A percentile compares a stretch with the other conserved stretches of the same genome.
These are phyloP conservation scores for Andricus quercusramuli DNA, from an alignment of 2,888 invertebrate genomes.

Conservation along the genomic window DNA sequence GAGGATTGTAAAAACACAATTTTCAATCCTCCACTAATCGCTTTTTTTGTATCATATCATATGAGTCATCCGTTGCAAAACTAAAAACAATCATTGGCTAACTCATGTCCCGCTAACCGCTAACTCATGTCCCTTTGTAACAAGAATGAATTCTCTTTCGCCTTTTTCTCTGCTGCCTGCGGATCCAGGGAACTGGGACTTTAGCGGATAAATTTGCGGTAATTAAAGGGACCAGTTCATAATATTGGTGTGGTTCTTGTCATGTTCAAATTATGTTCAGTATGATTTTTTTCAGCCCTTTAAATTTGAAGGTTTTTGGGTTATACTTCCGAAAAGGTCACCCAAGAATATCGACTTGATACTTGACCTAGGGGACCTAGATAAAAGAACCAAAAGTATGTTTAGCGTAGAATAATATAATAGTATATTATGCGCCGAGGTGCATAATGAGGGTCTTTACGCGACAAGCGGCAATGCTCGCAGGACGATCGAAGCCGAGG, in stretches of 20 bases:
- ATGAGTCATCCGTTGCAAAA: conserved; percentile 18
- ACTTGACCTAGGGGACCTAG: too few species aligned
- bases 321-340: not conserved
- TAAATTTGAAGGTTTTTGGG: not conserved
- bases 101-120: not conserved
- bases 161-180: conserved; percentile 66
- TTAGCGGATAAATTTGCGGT: conserved; percentile 76
- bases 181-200: conserved; percentile 70
- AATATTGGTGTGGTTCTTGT: conserved; percentile 36
- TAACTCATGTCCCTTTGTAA: conserved; percentile 36
- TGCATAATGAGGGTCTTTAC: too few species aligned
- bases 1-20: conserved; percentile 8
- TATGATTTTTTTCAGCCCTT: not conserved
- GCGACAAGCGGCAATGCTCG: too few species aligned
- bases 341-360: too few species aligned
- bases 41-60: not conserved
- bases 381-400: too few species aligned
- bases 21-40: conserved; percentile 12
- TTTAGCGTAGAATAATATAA: too few species aligned
- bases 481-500: too few species aligned
- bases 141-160: conserved; percentile 54
- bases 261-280: not conserved
- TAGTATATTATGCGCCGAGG: too few species aligned
- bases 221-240: conserved; percentile 62
- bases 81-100: conserved; percentile 35